phyloP scores from a whole-genome alignment of 2,888 invertebrate genomes.

The Noctua janthina region DNA sequence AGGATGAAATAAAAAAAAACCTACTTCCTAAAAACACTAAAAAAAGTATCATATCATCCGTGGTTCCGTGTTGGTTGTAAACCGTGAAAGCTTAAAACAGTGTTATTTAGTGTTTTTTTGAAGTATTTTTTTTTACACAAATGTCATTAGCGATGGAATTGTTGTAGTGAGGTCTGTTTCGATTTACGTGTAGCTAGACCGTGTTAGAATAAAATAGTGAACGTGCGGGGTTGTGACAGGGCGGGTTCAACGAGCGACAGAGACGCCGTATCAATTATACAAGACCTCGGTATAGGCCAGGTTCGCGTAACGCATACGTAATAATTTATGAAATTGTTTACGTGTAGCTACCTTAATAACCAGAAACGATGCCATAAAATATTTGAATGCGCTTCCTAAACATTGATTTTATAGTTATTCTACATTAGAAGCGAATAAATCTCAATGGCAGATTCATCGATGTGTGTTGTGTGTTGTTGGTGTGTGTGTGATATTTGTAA shows the following conservation, averaged over 20 bases:
- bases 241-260: slow-evolving; percentile 70
- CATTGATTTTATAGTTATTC: slow-evolving; percentile 3
- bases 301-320: slow-evolving; percentile 62
- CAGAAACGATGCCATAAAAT: not conserved
- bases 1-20: too few species aligned
- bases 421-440: slow-evolving; percentile 3
- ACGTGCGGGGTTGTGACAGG: slow-evolving; percentile 47
- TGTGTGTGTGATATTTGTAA: slow-evolving; percentile 2
- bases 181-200: slow-evolving; percentile 35
- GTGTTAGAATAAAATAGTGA: slow-evolving; percentile 50
- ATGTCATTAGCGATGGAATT: not conserved
- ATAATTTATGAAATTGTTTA: slow-evolving; percentile 33
- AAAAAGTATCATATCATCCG: too few species aligned
- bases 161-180: not conserved
- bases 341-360: not conserved
- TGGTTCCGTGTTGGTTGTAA: too few species aligned
- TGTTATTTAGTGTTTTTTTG: not conserved
- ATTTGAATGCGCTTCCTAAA: not conserved
- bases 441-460: not conserved
- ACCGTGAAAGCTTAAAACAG: too few species aligned
- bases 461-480: too few species aligned
- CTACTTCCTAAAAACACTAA: too few species aligned
- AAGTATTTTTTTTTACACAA: too few species aligned
- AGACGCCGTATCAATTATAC: slow-evolving; percentile 70
- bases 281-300: slow-evolving; percentile 65